A percentile compares a stretch with the other conserved stretches of the same genome.
phyloP scores from a whole-genome alignment of 1,140 invertebrate species.

The Orchestia grillus region DNA sequence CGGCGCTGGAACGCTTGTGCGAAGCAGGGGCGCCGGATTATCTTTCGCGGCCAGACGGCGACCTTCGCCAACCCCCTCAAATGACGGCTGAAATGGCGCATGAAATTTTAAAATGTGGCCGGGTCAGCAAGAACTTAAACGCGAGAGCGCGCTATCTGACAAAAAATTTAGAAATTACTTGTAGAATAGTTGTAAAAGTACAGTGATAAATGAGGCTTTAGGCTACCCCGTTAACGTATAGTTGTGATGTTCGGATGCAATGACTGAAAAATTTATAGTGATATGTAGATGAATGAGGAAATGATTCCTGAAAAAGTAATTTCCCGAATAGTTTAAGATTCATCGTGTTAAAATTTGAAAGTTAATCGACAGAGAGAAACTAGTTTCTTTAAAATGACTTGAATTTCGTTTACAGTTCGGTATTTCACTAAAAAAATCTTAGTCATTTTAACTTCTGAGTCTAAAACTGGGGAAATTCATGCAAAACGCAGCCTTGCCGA shows the following conservation, averaged over 20 bases:
- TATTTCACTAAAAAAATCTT: too few relatives aligned
- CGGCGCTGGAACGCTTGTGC: neutral
- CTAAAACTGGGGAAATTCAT: too few relatives aligned
- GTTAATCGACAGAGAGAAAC: too few relatives aligned
- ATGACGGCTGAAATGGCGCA: neutral
- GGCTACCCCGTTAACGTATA: neutral
- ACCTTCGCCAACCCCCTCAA: neutral
- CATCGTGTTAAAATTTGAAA: too few relatives aligned
- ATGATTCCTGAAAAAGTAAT: too few relatives aligned
- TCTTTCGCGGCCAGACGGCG: neutral
- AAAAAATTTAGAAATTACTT: neutral
- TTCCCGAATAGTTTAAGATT: too few relatives aligned
- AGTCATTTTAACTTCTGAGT: too few relatives aligned
- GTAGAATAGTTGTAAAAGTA: neutral
- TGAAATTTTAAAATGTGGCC: neutral
- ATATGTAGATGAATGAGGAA: too few relatives aligned
- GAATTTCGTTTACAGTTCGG: too few relatives aligned
- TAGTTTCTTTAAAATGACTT: too few relatives aligned
- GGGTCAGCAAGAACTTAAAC: neutral
- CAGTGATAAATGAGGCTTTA: too few relatives aligned
- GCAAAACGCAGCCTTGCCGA: too few relatives aligned
- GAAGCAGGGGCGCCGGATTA: neutral
- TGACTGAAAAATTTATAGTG: neutral
- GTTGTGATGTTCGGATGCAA: neutral
- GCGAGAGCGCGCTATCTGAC: neutral